Conservation (phyloP, 30 jellyfish, hydroid and myxozoan genomes). For the Aurelia sp. region DNA sequence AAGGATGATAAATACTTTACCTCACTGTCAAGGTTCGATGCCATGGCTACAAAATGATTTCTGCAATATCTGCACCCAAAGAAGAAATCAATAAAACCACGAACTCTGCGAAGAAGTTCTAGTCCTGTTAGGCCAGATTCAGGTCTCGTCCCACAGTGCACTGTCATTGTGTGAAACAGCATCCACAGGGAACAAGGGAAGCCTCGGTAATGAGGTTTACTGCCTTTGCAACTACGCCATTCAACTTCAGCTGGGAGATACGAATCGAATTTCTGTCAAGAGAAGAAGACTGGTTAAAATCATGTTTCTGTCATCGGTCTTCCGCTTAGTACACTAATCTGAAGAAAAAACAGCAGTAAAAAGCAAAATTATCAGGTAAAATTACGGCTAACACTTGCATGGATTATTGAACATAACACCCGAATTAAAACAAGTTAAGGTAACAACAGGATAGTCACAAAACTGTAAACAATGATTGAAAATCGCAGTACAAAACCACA, state of each 20-base stretch:
- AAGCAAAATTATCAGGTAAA: no score
- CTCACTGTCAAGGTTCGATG: constrained; percentile 76
- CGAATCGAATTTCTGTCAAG: constrained; percentile 70
- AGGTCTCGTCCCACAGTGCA: constrained; percentile 74
- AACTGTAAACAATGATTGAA: no score
- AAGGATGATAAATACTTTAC: constrained; percentile 4
- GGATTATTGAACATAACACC: no score
- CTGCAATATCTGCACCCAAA: constrained; percentile 96
- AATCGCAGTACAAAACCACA: no score
- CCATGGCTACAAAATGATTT: constrained; percentile 89
- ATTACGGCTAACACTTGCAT: no score
- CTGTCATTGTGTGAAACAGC: constrained; percentile 87
- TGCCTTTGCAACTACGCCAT: constrained; percentile 93
- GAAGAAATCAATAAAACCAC: constrained; percentile 79
- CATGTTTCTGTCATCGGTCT: no score
- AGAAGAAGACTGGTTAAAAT: background rate
- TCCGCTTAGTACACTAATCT: no score
- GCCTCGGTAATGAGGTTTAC: constrained; percentile 88
- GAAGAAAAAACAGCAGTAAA: no score
- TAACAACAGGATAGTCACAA: no score
- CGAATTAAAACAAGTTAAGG: no score
- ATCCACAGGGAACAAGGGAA: constrained; percentile 97
- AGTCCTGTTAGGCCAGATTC: constrained; percentile 67
- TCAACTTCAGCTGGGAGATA: constrained; percentile 82
- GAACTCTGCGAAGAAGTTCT: constrained; percentile 63